These are phyloP conservation scores for Sarcoramphus papa DNA, from an alignment of 2,797 vertebrate species.

Conservation along the genomic window DNA sequence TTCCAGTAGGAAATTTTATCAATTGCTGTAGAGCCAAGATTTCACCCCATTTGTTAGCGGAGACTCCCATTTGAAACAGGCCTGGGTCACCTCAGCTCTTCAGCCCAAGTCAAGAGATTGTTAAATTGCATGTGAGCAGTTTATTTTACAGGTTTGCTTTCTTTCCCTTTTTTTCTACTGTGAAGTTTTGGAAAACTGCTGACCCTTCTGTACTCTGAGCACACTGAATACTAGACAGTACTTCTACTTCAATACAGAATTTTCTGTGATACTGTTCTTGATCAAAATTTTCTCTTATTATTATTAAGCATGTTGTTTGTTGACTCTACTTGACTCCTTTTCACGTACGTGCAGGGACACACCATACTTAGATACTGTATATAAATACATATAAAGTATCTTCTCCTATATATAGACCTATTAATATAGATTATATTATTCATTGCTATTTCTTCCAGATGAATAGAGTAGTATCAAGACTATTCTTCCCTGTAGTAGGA, in stretches of 20 bases:
- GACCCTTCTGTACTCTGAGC: neutral
- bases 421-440: neutral
- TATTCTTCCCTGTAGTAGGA: slow-evolving; percentile 1
- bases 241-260: neutral
- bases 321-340: neutral
- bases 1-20: neutral
- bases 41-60: neutral
- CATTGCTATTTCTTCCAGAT: neutral
- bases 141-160: neutral
- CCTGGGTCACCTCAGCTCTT: neutral
- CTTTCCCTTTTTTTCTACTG: neutral
- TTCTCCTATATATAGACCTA: neutral
- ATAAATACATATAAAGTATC: neutral
- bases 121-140: neutral
- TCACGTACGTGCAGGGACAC: neutral
- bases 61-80: neutral
- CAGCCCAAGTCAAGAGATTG: neutral
- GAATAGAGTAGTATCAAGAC: neutral
- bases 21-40: neutral
- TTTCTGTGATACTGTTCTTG: neutral
- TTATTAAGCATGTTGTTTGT: neutral
- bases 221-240: too few species aligned
- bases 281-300: neutral
- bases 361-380: neutral
- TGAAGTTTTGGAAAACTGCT: neutral